Base-by-base conservation (phyloP, 2,888 invertebrate species). In the Psylliodes chrysocephalus region DNA sequence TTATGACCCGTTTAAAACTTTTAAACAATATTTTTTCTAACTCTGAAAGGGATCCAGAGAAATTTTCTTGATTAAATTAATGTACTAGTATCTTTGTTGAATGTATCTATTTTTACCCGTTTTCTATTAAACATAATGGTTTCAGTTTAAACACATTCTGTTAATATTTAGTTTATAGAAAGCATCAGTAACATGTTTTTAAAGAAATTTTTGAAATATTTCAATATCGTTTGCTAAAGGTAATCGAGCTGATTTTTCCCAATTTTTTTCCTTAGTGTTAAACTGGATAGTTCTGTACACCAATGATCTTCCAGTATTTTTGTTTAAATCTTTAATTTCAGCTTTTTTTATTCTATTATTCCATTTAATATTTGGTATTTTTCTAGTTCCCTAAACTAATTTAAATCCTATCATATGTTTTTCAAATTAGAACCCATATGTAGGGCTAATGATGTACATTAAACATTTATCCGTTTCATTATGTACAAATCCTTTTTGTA, bases 191-290 rank as follows among this genome's bases (percentile, higher is more conserved):
- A 70, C 68, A 19, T 33, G 44, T 1, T 62, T 44, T 25, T 63
- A 47, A 1, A 72, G n/a, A 44, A 64, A 68, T 53, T 30, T 47
- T 38, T 73, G 56, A 14, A 74, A 69, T 19, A 47, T 14, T 15
- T 54, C 59, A 10, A 74, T 66, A 59, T 74, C 74, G 17, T 54
- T 55, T 12, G 70, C 66, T 22, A 73, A 51, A n/a, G 72, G 75
- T 46, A 75, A 51, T 30, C 52, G 15, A 17, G 38, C 30, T 10
- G 72, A 68, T 66, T 73, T 44, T 69, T 54, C 66, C 69, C 68
- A 8, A 68, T 63, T 52, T 55, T 70, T 51, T 74, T 72, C 19
- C 74, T 74, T 12, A 67, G 55, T 2, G 74, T 74, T 46, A 74
- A 52, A 54, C 73, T 73, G 0, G 71, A 69, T 17, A 73, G 18